Evolutionary conservation across 2,888 invertebrate genomes (phyloP).

Genomic region (Latrodectus elegans): DNA sequence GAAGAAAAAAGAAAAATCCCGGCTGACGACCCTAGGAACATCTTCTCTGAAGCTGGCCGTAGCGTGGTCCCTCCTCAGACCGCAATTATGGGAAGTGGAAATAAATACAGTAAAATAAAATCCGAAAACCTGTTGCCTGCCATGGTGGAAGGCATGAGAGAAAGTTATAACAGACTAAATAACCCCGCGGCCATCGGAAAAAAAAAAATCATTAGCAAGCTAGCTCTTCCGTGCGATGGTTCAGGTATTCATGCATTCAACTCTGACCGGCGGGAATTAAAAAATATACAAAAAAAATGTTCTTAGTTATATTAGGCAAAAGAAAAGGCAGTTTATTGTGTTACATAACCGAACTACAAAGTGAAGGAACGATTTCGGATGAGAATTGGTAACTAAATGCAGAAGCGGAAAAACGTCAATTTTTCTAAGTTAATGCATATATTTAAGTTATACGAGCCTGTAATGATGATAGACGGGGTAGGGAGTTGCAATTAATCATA

Average conservation of each 20-base stretch:
- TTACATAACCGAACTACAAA: too few relatives aligned
- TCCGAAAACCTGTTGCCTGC: conserved; percentile 32
- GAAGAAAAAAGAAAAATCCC: conserved; percentile 12
- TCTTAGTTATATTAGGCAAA: too few relatives aligned
- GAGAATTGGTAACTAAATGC: too few relatives aligned
- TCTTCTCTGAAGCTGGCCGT: conserved; percentile 7
- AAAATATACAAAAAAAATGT: neutral
- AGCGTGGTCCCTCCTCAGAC: neutral
- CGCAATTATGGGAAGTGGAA: neutral
- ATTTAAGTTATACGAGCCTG: too few relatives aligned
- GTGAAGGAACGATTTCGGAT: too few relatives aligned
- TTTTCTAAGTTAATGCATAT: too few relatives aligned
- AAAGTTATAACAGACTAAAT: conserved; percentile 22
- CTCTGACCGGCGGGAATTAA: conserved; percentile 6
- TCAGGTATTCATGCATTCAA: neutral
- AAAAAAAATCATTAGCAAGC: conserved; percentile 38
- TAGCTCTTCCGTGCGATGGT: conserved; percentile 21
- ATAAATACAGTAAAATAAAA: neutral
- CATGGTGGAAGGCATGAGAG: conserved; percentile 23
- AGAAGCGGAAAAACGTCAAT: too few relatives aligned
- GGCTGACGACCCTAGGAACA: conserved; percentile 55
- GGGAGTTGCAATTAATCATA: too few relatives aligned
- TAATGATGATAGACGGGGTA: too few relatives aligned
- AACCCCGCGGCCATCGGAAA: neutral
- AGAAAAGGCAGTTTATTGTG: too few relatives aligned